Conservation (phyloP, 2,797 vertebrate species). For the Chelon auratus region DNA sequence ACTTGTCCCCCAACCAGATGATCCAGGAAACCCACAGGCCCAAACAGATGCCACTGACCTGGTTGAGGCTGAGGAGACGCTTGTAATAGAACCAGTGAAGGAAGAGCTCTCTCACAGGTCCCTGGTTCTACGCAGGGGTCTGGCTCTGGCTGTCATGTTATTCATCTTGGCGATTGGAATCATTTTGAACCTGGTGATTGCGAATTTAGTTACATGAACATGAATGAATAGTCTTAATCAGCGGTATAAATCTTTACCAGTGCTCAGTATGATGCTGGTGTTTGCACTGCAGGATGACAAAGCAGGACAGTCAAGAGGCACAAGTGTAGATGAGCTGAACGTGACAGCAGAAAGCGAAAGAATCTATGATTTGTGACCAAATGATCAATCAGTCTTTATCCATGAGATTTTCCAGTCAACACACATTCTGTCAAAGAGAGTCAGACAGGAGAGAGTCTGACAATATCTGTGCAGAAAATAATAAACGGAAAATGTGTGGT, state of each 20-base stretch:
- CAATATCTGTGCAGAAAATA: slow-evolving; percentile 2
- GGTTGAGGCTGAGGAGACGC: background rate
- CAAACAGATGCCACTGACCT: slow-evolving; percentile 42
- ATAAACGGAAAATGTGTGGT: slow-evolving; percentile 31
- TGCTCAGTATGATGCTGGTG: slow-evolving; percentile 6
- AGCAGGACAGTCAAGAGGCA: background rate
- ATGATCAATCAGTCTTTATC: background rate
- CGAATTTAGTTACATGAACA: slow-evolving; percentile 56
- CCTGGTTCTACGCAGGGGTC: slow-evolving; percentile 73
- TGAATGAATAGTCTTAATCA: background rate
- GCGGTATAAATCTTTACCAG: background rate
- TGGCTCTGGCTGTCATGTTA: slow-evolving; percentile 76
- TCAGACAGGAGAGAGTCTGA: slow-evolving; percentile 22
- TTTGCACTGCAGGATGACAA: slow-evolving; percentile 5
- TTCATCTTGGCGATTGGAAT: slow-evolving; percentile 84
- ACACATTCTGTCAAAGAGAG: slow-evolving; percentile 1
- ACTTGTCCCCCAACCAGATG: slow-evolving; percentile 28
- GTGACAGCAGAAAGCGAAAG: slow-evolving; percentile 5
- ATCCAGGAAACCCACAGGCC: background rate
- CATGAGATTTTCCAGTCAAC: background rate
- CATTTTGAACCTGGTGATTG: slow-evolving; percentile 71
- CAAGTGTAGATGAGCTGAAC: slow-evolving; percentile 6
- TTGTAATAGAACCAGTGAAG: background rate
- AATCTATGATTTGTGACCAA: background rate
- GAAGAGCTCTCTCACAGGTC: slow-evolving; percentile 31